Percentiles rank a stretch among this genome's conserved stretches.
Evolutionary conservation across 2,888 invertebrate genomes (phyloP).

Genomic region (Corbicula japonica): DNA sequence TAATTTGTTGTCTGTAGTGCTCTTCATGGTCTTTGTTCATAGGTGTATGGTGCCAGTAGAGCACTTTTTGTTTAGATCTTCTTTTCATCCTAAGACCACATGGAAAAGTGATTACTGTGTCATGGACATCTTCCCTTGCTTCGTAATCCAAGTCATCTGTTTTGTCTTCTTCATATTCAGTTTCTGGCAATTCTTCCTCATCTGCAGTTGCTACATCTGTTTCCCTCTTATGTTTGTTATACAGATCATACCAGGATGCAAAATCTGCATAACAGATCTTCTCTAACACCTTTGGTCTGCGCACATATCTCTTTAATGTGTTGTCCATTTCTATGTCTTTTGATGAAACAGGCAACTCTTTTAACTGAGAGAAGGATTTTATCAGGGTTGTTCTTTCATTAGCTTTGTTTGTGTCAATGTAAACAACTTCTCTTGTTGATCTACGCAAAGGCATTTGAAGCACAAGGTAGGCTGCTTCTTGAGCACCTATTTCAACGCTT

Average conservation of each 20-base stretch:
- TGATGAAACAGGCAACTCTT: slow-evolving; percentile 2
- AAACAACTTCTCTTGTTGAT: slow-evolving; percentile 44
- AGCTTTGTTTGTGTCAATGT: slow-evolving; percentile 45
- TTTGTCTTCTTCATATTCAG: slow-evolving; percentile 15
- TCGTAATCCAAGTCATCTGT: slow-evolving; percentile 18
- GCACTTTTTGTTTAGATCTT: slow-evolving; percentile 39
- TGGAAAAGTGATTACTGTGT: slow-evolving; percentile 15
- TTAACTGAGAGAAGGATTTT: slow-evolving; percentile 30
- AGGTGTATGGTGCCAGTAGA: slow-evolving; percentile 43
- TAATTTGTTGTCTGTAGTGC: slow-evolving; percentile 71
- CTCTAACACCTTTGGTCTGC: slow-evolving; percentile 45
- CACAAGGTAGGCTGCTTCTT: slow-evolving; percentile 53
- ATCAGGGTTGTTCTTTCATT: slow-evolving; percentile 46
- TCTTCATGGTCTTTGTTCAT: slow-evolving; percentile 62
- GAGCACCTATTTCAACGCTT: too few species aligned
- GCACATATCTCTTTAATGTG: slow-evolving; percentile 46
- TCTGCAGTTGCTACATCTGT: neutral
- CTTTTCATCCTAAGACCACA: slow-evolving; percentile 28
- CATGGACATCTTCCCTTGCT: neutral
- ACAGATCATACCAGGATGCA: slow-evolving; percentile 46
- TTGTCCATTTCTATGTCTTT: slow-evolving; percentile 56
- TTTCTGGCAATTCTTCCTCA: slow-evolving; percentile 29
- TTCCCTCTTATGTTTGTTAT: neutral
- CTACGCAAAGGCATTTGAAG: slow-evolving; percentile 62
- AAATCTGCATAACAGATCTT: slow-evolving; percentile 52